These are phyloP conservation scores for Cheilosia pagana DNA, from an alignment of 2,888 invertebrate species.

Conservation along the genomic window DNA sequence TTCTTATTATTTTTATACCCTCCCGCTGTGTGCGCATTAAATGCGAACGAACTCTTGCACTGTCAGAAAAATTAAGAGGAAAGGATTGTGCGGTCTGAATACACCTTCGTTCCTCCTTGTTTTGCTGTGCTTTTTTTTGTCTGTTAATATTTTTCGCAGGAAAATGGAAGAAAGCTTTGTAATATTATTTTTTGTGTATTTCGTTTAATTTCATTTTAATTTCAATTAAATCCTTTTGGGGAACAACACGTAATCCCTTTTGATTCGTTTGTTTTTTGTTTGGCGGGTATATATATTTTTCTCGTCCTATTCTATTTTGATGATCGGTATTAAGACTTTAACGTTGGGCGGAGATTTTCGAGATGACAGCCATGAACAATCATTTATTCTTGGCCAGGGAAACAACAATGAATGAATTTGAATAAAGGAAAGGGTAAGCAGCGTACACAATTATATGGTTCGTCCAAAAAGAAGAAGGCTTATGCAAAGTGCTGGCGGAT, in stretches of 20 bases:
- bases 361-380: conserved; percentile 58
- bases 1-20: conserved; percentile 61
- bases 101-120: conserved; percentile 29
- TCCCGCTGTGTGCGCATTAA: conserved; percentile 49
- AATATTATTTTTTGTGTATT: conserved; percentile 34
- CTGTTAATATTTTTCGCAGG: conserved; percentile 5
- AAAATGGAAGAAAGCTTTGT: conserved; percentile 39
- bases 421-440: conserved; percentile 51
- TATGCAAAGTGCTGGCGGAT: conserved; percentile 29
- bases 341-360: conserved; percentile 71
- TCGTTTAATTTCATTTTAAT: conserved; percentile 73
- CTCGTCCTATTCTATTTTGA: conserved; percentile 55
- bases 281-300: conserved; percentile 32
- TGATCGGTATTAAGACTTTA: conserved; percentile 72
- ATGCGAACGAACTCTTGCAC: conserved; percentile 32
- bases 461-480: conserved; percentile 17
- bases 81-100: conserved; percentile 58
- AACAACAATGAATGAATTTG: conserved; percentile 66
- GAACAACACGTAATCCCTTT: conserved; percentile 65
- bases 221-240: conserved; percentile 74
- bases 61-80: conserved; percentile 39
- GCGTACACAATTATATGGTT: conserved; percentile 19
- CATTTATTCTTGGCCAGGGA: conserved; percentile 68
- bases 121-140: neutral
- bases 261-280: conserved; percentile 69